phyloP scores from a whole-genome alignment of 2,888 invertebrate genomes.

The Sesia bembeciformis region DNA sequence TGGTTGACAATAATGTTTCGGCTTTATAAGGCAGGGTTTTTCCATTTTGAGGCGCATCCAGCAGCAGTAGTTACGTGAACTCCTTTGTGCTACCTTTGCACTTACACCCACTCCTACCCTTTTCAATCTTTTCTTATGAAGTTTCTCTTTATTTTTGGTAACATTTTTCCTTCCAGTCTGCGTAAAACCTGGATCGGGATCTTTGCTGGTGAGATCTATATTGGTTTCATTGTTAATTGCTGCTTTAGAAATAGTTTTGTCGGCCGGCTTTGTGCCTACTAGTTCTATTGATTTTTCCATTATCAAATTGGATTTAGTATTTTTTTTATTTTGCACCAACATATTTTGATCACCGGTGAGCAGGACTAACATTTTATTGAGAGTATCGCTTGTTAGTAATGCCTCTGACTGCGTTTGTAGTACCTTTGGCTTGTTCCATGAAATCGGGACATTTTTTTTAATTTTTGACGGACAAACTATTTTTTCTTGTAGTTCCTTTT shows the following conservation, averaged over 20 bases:
- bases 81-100: too few species aligned
- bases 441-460: background rate
- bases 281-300: too few species aligned
- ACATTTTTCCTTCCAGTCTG: too few species aligned
- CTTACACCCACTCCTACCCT: too few species aligned
- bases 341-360: background rate
- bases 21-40: background rate
- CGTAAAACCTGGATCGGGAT: too few species aligned
- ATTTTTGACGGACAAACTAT: too few species aligned
- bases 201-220: too few species aligned
- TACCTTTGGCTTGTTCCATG: background rate
- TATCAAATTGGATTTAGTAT: too few species aligned
- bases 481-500: background rate
- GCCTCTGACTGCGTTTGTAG: background rate
- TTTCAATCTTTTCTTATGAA: background rate
- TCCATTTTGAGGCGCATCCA: background rate
- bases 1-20: background rate
- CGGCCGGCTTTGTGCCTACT: too few species aligned
- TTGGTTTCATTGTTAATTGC: too few species aligned
- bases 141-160: background rate
- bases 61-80: background rate
- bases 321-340: too few species aligned
- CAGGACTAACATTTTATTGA: background rate
- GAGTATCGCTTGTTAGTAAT: background rate
- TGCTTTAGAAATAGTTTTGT: too few species aligned